These are phyloP conservation scores for Mareca strepera DNA, from an alignment of 2,797 vertebrate genomes.

Conservation along the genomic window DNA sequence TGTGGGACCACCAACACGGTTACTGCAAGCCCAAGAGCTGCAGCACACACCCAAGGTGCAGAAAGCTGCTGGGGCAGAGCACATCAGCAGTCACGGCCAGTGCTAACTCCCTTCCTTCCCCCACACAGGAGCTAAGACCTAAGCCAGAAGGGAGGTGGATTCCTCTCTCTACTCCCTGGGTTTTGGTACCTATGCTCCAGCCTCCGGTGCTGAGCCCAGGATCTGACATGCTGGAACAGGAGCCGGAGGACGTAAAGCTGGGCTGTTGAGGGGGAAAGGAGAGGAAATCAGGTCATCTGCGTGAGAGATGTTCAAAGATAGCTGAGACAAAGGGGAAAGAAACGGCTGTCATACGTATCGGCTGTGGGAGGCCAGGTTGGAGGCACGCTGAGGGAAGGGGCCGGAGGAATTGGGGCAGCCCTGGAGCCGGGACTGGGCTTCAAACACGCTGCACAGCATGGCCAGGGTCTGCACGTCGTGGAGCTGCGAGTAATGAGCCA, in stretches of 20 bases:
- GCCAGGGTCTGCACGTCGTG: conserved; percentile 96
- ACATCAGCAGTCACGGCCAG: neutral
- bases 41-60: neutral
- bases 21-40: neutral
- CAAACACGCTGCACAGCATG: conserved; percentile 95
- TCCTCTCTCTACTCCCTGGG: neutral
- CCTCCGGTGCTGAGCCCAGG: conserved; percentile 81
- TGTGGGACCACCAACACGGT: accelerated
- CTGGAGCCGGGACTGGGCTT: conserved; percentile 84
- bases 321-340: neutral
- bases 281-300: neutral
- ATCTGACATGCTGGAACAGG: conserved; percentile 94
- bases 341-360: conserved; percentile 82
- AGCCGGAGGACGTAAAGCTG: conserved; percentile 93
- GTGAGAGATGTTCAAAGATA: neutral
- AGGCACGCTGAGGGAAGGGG: conserved; percentile 79
- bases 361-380: conserved; percentile 81
- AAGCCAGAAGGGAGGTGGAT: neutral
- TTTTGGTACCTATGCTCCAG: conserved; percentile 87
- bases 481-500: conserved; percentile 95
- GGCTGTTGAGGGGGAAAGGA: conserved; percentile 79
- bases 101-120: neutral
- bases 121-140: neutral
- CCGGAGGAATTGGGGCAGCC: conserved; percentile 81
- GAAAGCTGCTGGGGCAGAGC: neutral